phyloP scores from a whole-genome alignment of 2,888 invertebrate species.

The Calliscelio sp. region DNA sequence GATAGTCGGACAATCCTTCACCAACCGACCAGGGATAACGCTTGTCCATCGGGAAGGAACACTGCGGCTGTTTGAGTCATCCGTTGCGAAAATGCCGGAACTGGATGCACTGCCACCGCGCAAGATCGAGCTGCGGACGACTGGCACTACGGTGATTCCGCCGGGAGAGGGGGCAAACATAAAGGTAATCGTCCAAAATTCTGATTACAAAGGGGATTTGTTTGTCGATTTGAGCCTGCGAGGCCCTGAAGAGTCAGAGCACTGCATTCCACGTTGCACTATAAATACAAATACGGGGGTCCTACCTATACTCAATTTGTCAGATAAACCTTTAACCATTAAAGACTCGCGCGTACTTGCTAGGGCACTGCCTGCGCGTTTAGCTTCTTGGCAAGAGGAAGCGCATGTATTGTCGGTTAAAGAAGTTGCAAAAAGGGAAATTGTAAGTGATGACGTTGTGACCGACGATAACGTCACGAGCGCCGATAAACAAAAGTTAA shows the following conservation, averaged over 20 bases:
- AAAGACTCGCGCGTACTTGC: no score
- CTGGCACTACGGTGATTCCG: not conserved
- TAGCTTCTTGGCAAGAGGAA: no score
- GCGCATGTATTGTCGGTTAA: no score
- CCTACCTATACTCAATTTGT: no score
- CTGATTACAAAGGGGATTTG: conserved; percentile 2
- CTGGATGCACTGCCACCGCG: conserved; percentile 8
- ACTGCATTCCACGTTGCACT: conserved; percentile 10
- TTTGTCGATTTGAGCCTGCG: conserved; percentile 13
- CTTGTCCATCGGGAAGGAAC: not conserved
- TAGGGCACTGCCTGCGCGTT: no score
- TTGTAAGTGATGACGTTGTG: no score
- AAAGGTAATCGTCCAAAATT: not conserved
- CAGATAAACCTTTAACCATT: no score
- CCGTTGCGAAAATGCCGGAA: not conserved
- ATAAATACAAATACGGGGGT: conserved; percentile 1
- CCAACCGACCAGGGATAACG: not conserved
- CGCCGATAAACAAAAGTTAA: no score
- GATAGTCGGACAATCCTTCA: not conserved
- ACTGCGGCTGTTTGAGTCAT: conserved; percentile 11
- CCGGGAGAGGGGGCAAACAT: not conserved
- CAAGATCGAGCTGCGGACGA: not conserved
- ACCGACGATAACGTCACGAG: no score
- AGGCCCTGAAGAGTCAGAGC: conserved; percentile 13
- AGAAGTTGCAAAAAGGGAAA: no score